These are phyloP conservation scores for Xestia ashworthii DNA, from an alignment of 2,888 invertebrate species.

Conservation along the genomic window DNA sequence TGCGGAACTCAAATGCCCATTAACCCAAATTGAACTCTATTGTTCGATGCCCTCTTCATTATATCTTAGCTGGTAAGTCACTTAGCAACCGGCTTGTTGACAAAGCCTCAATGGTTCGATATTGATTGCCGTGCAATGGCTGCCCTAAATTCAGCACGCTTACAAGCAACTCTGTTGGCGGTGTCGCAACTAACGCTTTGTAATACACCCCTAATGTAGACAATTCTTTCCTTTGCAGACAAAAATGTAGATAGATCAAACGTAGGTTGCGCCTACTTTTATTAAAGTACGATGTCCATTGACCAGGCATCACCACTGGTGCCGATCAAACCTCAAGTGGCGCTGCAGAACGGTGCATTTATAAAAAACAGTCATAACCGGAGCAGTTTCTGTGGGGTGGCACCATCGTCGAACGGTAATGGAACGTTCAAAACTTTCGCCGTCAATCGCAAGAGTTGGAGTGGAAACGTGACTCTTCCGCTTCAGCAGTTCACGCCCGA, in stretches of 20 bases:
- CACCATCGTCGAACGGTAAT: conserved; percentile 86
- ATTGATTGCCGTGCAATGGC: conserved; percentile 68
- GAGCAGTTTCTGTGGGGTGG: conserved; percentile 89
- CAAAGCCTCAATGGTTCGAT: conserved; percentile 72
- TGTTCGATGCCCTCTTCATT: conserved; percentile 79
- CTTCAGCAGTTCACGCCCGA: conserved; percentile 87
- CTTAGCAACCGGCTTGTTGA: conserved; percentile 74
- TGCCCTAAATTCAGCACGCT: conserved; percentile 65
- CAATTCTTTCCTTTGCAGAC: conserved; percentile 87
- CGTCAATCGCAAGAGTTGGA: conserved; percentile 90
- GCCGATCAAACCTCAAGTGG: conserved; percentile 88
- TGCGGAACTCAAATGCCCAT: conserved; percentile 78
- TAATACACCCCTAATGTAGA: conserved; percentile 72
- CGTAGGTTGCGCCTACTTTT: conserved; percentile 80
- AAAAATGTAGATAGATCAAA: conserved; percentile 88
- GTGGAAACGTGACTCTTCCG: conserved; percentile 89
- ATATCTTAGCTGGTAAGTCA: conserved; percentile 74
- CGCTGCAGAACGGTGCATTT: conserved; percentile 86
- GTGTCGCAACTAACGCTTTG: conserved; percentile 64
- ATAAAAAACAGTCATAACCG: conserved; percentile 90
- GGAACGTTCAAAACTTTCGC: conserved; percentile 89
- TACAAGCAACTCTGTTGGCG: conserved; percentile 81
- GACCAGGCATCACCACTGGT: conserved; percentile 89
- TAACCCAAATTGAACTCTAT: conserved; percentile 84
- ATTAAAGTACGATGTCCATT: conserved; percentile 88